Evolutionary conservation across 1,140 invertebrate species (phyloP).

Genomic region (Polypedilum pembai): DNA sequence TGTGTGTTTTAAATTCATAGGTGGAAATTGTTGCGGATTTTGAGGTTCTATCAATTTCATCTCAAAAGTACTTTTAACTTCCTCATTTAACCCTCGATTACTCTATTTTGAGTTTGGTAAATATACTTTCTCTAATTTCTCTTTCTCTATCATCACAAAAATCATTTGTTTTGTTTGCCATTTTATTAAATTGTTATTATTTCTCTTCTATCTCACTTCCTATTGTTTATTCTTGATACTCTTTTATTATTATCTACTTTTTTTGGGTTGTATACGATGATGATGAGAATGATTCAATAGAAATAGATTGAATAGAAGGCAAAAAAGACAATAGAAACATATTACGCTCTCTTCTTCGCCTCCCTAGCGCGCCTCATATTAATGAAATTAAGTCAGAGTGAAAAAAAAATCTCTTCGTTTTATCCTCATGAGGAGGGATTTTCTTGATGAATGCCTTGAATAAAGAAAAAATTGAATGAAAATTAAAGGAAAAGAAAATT

Average conservation of each 20-base stretch:
- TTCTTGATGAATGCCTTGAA: conserved; percentile 7
- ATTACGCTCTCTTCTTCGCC: neutral
- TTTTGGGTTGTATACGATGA: neutral
- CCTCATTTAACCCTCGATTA: too few relatives aligned
- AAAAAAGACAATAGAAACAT: neutral
- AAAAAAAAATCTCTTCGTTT: neutral
- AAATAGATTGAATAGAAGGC: conserved; percentile 4
- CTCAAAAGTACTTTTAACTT: too few relatives aligned
- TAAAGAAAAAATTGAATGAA: neutral
- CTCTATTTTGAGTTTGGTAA: too few relatives aligned
- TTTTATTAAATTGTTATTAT: conserved; percentile 20
- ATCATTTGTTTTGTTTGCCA: conserved; percentile 18
- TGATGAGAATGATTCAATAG: conserved; percentile 6
- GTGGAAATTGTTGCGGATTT: too few relatives aligned
- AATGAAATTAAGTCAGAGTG: conserved; percentile 18
- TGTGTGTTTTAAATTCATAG: too few relatives aligned
- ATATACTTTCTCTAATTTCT: neutral
- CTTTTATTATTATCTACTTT: neutral
- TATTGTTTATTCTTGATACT: conserved; percentile 15
- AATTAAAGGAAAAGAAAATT: neutral
- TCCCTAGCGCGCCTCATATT: neutral
- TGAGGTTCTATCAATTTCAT: too few relatives aligned
- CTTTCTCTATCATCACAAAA: neutral
- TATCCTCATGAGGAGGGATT: neutral
- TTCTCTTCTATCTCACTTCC: neutral